These are phyloP conservation scores for Morus bassanus DNA, from an alignment of 2,797 vertebrate genomes.

Conservation along the genomic window DNA sequence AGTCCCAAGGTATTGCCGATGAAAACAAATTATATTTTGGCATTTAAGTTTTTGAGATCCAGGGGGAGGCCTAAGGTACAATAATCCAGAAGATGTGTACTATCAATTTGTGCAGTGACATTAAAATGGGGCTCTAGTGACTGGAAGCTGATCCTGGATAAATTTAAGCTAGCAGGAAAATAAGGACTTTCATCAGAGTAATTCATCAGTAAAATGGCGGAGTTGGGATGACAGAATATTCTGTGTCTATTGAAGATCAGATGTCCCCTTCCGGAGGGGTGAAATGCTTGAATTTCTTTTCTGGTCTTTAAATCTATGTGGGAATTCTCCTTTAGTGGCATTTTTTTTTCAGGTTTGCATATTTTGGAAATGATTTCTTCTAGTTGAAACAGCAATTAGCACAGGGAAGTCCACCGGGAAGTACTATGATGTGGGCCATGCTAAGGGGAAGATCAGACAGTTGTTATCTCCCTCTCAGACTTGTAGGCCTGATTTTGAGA, in stretches of 20 bases:
- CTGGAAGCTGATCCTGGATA: neutral
- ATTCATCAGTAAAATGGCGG: neutral
- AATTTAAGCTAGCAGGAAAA: neutral
- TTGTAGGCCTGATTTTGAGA: neutral
- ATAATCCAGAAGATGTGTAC: neutral
- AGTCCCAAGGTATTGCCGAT: neutral
- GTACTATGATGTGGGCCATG: neutral
- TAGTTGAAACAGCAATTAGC: neutral
- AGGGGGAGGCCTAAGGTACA: neutral
- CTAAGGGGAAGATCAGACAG: neutral
- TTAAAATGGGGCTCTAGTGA: neutral
- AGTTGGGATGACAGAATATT: neutral
- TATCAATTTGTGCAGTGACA: constrained; percentile 16
- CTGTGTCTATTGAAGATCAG: neutral
- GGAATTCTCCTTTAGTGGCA: neutral
- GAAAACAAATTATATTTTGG: constrained; percentile 2
- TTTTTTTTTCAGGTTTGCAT: neutral
- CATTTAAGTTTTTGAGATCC: neutral
- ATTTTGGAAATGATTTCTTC: neutral
- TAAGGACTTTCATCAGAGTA: neutral
- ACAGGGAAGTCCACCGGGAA: neutral
- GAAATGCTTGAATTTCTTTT: neutral
- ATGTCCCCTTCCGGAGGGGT: neutral
- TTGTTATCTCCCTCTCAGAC: neutral
- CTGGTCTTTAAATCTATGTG: neutral